Base-by-base conservation (phyloP, 2,113 vertebrate genomes). In the Psilopogon haemacephalus region DNA sequence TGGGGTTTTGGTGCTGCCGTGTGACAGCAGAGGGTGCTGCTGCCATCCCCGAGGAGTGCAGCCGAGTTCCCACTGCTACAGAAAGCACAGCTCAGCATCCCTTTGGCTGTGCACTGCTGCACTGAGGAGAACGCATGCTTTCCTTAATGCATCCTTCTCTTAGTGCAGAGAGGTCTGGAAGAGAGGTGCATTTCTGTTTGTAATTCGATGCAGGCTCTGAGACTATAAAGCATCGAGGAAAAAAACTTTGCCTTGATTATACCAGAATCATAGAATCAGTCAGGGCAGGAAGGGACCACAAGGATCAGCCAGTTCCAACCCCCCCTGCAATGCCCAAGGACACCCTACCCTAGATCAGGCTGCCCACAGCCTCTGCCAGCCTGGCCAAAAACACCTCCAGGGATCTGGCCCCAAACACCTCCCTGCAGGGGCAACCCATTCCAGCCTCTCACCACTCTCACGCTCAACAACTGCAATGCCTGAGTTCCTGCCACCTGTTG, bases 1-100 rank as follows among this genome's bases (percentile, higher is more conserved):
- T 18, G 40, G 60, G 26, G 9, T 35, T 77, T 30, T n/a, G 73
- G 33, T 58, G 74, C 74, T 74, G 54, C 33, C n/a, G 42, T 19
- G 58, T 74, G 88, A 67, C 97, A 87, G 90, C 93, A 97, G 95
- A 97, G 96, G 95, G 96, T 86, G 89, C 92, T 90, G 62, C 70
- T 88, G 65, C 76, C 63, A 71, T 89, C 90, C 86, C 88, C 10
- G 50, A 92, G 82, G 63, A 46, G 65, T 1, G 0, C 63, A n/a
- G 92, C 7, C 38, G 37, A 44, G 12, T 37, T 59, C 70, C 38
- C 8, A 1, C 9, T 5, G 50, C n/a, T 44, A 1, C 1, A 11
- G 65, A 50, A 12, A 27, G 50, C 20, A 5, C 10, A 18, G 54
- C 56, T 9, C 33, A 3, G 7, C 11, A 5, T 3, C 1, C 6